Evolutionary conservation across 2,797 vertebrate species (phyloP), one percentile per base, ranked within the genome.

Genomic region (Euthynnus affinis): DNA sequence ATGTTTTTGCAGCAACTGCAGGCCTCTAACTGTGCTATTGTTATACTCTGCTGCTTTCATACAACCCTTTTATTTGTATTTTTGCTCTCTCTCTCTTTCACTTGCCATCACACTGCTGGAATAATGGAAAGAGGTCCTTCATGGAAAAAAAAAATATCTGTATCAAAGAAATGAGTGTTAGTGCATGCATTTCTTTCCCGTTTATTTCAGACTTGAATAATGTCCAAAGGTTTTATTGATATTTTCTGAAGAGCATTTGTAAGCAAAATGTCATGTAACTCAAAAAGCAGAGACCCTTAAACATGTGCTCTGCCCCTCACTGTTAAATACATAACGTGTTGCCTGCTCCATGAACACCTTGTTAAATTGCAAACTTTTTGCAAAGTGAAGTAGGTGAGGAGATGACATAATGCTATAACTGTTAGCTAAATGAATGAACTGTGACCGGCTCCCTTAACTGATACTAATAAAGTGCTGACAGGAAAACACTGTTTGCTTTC

Each of bases 401-500:
- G 64, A 58, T 72, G 80, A 82, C 60, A 12, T 52, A 70, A 81
- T 69, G 61, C 53, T 64, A 80, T 14, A 64, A 34, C 42, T 83
- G 64, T 53, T 58, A 66, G 64, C 66, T 73, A 62, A 84, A 84
- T 82, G 68, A 88, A 85, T 83, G 76, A 74, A 71, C 71, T 85
- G 71, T 80, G 78, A 85, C 80, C 81, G 27, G 57, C 32, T 60
- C 74, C 44, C 52, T 82, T 76, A 29, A 71, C 42, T 48, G 51
- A 56, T 76, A 75, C 58, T 60, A 73, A 82, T 67, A 76, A 81
- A 88, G n/a, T 67, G 81, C 79, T 83, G 81, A 88, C 75, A 40
- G 58, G 42, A 60, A 73, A 67, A 49, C 23, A 32, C 1, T 3
- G 14, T 71, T 62, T 18, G 44, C 4, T 13, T 65, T 64, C 15